phyloP scores from a whole-genome alignment of 2,113 vertebrate species.

The Fulmarus glacialis region DNA sequence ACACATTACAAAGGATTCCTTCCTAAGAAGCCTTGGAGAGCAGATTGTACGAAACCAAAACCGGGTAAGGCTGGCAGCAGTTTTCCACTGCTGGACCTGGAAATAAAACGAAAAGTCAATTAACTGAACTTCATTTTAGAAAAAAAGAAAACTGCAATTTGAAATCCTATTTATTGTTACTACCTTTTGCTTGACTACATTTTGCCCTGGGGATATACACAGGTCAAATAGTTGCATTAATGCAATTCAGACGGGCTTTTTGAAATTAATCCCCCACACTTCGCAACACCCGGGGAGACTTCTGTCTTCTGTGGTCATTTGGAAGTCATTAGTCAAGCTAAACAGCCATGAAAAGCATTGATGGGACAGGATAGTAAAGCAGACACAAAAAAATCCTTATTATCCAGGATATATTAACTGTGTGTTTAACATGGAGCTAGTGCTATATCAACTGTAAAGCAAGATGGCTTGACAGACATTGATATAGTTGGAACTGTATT shows the following conservation, averaged over 20 bases:
- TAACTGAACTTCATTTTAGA: not conserved
- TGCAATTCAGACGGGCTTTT: constrained; percentile 63
- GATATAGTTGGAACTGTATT: constrained; percentile 38
- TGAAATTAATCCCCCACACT: constrained; percentile 49
- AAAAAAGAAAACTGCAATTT: not conserved
- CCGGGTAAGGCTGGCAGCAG: not conserved
- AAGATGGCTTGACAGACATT: constrained; percentile 53
- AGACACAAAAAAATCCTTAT: constrained; percentile 32
- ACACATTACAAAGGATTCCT: not conserved
- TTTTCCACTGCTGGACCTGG: not conserved
- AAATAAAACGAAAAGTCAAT: not conserved
- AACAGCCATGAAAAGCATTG: constrained; percentile 73
- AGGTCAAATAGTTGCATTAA: constrained; percentile 76
- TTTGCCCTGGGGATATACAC: constrained; percentile 25
- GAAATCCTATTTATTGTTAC: not conserved
- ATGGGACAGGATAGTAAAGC: constrained; percentile 63
- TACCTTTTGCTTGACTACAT: not conserved
- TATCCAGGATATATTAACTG: constrained; percentile 37
- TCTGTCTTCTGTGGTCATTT: constrained; percentile 65
- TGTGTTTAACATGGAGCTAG: constrained; percentile 27
- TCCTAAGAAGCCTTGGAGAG: not conserved
- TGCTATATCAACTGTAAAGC: constrained; percentile 43
- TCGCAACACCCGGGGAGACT: constrained; percentile 41
- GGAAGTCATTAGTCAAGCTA: constrained; percentile 72
- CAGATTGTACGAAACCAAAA: not conserved